Conservation (phyloP, 2,113 vertebrate genomes). For the Platycercus adscitus region DNA sequence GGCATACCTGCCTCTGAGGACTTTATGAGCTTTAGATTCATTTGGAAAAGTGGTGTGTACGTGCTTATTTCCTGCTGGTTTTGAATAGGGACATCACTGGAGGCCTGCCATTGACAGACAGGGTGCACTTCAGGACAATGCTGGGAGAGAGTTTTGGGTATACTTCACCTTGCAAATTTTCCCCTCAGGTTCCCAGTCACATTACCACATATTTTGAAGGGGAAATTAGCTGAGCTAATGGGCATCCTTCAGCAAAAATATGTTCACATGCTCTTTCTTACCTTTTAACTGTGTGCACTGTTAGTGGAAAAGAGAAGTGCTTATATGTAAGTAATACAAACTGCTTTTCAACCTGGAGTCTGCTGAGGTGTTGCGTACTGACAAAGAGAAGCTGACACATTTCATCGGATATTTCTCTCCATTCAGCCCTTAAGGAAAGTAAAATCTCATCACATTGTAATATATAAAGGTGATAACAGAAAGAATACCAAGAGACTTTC, state of each 20-base stretch:
- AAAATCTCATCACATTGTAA: background rate
- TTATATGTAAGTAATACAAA: background rate
- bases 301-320: background rate
- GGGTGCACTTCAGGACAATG: background rate
- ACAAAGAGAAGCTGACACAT: background rate
- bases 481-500: background rate
- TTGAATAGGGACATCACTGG: background rate
- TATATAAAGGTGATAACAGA: background rate
- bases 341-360: background rate
- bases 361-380: background rate
- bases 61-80: background rate
- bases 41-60: background rate
- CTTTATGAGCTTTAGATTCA: background rate
- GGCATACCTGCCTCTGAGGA: background rate
- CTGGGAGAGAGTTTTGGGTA: background rate
- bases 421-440: background rate
- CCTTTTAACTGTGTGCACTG: background rate
- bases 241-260: background rate
- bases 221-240: background rate
- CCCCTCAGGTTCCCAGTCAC: background rate
- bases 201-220: background rate
- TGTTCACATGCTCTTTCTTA: background rate
- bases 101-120: background rate
- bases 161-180: background rate
- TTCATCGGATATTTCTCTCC: background rate